These are phyloP conservation scores for Thamnophis sirtalis DNA, from an alignment of 2,113 vertebrate genomes.

Conservation along the genomic window DNA sequence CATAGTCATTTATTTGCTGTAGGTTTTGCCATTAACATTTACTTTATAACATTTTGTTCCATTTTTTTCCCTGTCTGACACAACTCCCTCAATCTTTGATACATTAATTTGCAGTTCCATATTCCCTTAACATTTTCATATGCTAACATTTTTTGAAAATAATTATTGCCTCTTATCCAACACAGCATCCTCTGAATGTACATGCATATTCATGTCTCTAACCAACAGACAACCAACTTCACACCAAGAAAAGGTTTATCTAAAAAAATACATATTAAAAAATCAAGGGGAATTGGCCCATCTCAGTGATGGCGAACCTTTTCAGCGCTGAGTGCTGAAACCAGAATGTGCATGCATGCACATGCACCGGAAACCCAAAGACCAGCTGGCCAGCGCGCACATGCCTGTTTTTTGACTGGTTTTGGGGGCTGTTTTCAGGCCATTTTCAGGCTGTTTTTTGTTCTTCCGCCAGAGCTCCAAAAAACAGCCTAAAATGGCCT, in stretches of 20 bases:
- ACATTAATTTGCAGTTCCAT: background rate
- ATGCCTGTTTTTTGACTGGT: too few relatives aligned
- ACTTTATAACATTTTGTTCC: background rate
- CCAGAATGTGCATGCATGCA: too few relatives aligned
- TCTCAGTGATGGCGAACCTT: too few relatives aligned
- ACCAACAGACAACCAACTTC: background rate
- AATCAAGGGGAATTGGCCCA: background rate
- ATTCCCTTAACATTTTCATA: background rate
- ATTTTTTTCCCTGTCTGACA: background rate
- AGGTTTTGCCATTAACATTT: background rate
- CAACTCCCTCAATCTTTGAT: background rate
- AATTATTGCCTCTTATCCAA: background rate
- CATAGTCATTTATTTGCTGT: background rate
- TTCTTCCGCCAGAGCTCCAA: too few relatives aligned
- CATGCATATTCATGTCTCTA: background rate
- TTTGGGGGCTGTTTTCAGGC: too few relatives aligned
- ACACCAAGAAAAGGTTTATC: background rate
- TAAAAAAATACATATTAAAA: background rate
- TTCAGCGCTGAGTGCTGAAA: too few relatives aligned
- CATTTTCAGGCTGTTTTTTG: too few relatives aligned
- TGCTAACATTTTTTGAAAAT: background rate
- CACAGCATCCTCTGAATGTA: background rate
- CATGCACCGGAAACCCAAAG: too few relatives aligned
- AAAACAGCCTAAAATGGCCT: too few relatives aligned
- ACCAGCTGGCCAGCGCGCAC: too few relatives aligned